Evolutionary conservation across 1,140 invertebrate species (phyloP).

Genomic region (Acromyrmex echinatior): DNA sequence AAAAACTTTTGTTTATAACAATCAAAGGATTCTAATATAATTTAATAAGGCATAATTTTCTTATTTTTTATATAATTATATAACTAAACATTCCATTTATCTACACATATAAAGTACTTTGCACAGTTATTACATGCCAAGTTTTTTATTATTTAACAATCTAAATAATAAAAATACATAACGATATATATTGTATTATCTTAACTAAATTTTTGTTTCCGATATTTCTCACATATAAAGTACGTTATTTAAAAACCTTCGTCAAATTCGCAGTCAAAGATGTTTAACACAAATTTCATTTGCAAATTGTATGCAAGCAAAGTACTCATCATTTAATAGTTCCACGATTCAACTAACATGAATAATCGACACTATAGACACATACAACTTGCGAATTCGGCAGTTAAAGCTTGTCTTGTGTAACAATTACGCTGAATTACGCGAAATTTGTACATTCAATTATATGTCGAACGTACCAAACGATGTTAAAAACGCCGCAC

Average conservation of each 20-base stretch:
- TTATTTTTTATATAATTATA: too few relatives aligned
- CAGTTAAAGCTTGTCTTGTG: background rate
- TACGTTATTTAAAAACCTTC: background rate
- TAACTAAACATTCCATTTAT: background rate
- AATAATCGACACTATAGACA: background rate
- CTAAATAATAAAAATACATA: background rate
- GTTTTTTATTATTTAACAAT: constrained; percentile 1
- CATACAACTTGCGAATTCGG: background rate
- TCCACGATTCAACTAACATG: background rate
- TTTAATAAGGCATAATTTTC: background rate
- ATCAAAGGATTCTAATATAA: background rate
- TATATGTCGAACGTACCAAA: background rate
- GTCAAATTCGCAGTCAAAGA: too few relatives aligned
- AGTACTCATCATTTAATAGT: background rate
- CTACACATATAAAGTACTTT: background rate
- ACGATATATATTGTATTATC: too few relatives aligned
- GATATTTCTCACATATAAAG: background rate
- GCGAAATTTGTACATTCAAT: background rate
- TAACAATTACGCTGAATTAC: background rate
- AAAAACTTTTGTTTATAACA: background rate
- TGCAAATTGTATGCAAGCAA: background rate
- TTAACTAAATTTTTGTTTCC: background rate
- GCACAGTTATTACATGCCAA: background rate
- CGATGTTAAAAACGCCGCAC: background rate
- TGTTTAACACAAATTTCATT: too few relatives aligned